These are phyloP conservation scores for Cataglyphis livida DNA, from an alignment of 2,888 invertebrate genomes.

Conservation along the genomic window DNA sequence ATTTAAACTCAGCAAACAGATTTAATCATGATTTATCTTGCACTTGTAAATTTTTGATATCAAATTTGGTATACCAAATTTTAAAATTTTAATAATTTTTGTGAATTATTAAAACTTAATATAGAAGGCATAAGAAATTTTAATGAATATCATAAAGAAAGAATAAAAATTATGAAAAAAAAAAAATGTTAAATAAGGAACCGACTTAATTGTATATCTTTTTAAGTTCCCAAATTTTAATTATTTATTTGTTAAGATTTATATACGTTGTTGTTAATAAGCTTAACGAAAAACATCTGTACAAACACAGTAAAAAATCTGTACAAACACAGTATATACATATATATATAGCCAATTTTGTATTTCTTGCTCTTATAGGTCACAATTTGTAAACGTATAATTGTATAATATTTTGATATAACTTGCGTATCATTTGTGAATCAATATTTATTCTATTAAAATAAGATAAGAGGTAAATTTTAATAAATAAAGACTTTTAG, in stretches of 20 bases:
- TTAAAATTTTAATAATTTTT: not conserved
- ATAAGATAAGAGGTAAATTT: too few species aligned
- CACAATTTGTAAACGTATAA: not conserved
- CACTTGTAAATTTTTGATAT: not conserved
- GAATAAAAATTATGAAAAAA: not conserved
- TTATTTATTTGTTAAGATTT: conserved; percentile 9
- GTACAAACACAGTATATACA: not conserved
- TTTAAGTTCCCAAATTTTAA: not conserved
- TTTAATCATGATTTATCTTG: not conserved
- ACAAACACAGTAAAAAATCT: not conserved
- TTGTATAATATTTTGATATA: not conserved
- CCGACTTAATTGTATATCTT: not conserved
- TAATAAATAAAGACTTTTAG: too few species aligned
- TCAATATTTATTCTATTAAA: not conserved
- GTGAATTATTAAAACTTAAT: conserved; percentile 14
- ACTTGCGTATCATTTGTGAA: not conserved
- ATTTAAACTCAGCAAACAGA: not conserved
- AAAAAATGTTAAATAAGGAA: not conserved
- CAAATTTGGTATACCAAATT: not conserved
- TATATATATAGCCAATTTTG: not conserved
- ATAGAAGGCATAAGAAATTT: not conserved
- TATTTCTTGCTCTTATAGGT: not conserved
- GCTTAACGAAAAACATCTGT: not conserved
- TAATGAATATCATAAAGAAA: not conserved
- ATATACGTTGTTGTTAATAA: not conserved